phyloP scores from a whole-genome alignment of 2,888 invertebrate species.

The Uropetala carovei region DNA sequence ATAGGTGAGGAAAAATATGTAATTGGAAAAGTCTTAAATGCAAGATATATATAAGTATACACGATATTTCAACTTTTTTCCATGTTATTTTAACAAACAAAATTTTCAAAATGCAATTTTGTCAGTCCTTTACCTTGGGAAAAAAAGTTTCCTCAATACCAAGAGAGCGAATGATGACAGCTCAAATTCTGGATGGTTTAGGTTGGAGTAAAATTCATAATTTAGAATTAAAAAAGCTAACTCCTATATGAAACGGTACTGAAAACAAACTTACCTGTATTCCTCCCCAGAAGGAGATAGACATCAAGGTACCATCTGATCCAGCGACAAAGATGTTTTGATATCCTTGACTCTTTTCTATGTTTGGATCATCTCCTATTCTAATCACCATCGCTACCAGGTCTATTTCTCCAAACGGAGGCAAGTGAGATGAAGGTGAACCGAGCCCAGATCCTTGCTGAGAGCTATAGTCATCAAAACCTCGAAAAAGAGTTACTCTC shows the following conservation, averaged over 20 bases:
- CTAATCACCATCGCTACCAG: constrained; percentile 82
- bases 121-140: too few relatives aligned
- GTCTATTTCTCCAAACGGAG: constrained; percentile 84
- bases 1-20: too few relatives aligned
- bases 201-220: too few relatives aligned
- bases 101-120: too few relatives aligned
- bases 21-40: too few relatives aligned
- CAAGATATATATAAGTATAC: too few relatives aligned
- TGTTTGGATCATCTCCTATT: constrained; percentile 76
- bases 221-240: too few relatives aligned
- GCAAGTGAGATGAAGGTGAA: constrained; percentile 69
- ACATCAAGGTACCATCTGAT: constrained; percentile 76
- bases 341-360: constrained; percentile 71
- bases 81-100: too few relatives aligned
- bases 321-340: constrained; percentile 82
- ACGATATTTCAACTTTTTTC: too few relatives aligned
- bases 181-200: too few relatives aligned
- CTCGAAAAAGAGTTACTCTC: constrained; percentile 72
- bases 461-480: constrained; percentile 76
- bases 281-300: constrained; percentile 79
- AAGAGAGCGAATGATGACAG: too few relatives aligned
- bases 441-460: constrained; percentile 73
- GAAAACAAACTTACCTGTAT: constrained; percentile 71
- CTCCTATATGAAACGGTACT: neutral
- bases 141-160: too few relatives aligned